phyloP scores from a whole-genome alignment of 2,113 vertebrate genomes.

The Globicephala melas region DNA sequence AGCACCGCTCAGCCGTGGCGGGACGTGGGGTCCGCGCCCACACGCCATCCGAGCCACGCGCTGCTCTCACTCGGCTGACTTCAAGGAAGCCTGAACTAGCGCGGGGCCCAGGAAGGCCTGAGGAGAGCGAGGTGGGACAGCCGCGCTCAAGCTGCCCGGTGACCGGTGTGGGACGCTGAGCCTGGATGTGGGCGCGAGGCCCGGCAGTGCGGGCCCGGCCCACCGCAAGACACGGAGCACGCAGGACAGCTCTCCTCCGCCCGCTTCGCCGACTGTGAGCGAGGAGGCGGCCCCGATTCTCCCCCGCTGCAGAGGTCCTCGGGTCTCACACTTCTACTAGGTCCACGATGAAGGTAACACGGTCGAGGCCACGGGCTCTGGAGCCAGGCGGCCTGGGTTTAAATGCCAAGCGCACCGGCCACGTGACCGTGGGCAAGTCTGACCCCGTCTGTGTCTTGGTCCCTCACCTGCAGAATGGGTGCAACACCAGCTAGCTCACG shows the following conservation, averaged over 20 bases:
- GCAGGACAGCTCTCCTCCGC: background rate
- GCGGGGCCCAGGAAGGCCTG: background rate
- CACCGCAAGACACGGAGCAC: accelerated
- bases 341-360: background rate
- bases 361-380: background rate
- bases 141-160: background rate
- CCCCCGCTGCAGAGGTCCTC: background rate
- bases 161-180: accelerated
- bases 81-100: background rate
- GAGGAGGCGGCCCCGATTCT: background rate
- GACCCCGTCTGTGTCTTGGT: background rate
- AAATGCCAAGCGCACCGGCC: background rate
- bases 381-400: no score
- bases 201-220: background rate
- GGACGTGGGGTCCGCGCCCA: background rate
- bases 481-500: background rate
- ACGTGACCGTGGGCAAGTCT: background rate
- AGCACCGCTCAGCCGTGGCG: background rate
- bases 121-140: background rate
- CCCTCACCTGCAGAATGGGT: background rate
- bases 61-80: background rate
- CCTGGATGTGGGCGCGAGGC: background rate
- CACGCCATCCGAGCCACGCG: background rate
- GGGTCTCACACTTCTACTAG: background rate
- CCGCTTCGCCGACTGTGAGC: background rate